phyloP scores from a whole-genome alignment of 1,140 invertebrate genomes.

The Drosophila guanche region DNA sequence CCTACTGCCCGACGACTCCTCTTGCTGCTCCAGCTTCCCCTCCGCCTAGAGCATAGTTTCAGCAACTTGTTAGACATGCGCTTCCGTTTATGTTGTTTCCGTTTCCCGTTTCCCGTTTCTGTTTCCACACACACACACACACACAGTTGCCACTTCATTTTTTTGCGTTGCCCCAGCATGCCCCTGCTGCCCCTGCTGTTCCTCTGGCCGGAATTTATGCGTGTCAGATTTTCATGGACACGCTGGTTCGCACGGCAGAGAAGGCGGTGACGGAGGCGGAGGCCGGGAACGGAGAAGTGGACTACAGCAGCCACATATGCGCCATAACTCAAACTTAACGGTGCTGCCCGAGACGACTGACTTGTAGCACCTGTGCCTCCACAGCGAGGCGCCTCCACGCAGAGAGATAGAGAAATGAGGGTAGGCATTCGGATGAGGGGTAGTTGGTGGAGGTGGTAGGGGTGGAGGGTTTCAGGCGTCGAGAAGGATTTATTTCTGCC shows the following conservation, averaged over 20 bases:
- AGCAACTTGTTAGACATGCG: slow-evolving; percentile 78
- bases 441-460: neutral
- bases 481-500: slow-evolving; percentile 31
- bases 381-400: neutral
- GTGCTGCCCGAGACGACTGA: slow-evolving; percentile 41
- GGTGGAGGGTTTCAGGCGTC: slow-evolving; percentile 6
- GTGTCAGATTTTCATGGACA: slow-evolving; percentile 79
- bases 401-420: too few species aligned
- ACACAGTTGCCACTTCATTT: slow-evolving; percentile 58
- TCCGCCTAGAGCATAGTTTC: slow-evolving; percentile 40
- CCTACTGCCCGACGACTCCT: slow-evolving; percentile 3
- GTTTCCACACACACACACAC: too few species aligned
- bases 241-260: slow-evolving; percentile 7
- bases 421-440: too few species aligned
- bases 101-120: slow-evolving; percentile 71
- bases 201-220: slow-evolving; percentile 60
- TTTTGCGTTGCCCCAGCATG: slow-evolving; percentile 16
- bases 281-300: slow-evolving; percentile 13
- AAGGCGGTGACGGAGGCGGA: neutral
- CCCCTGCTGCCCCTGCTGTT: slow-evolving; percentile 14
- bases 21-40: neutral
- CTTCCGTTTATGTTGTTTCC: slow-evolving; percentile 75
- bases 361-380: slow-evolving; percentile 51
- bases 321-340: slow-evolving; percentile 70
- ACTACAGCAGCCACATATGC: slow-evolving; percentile 60